Base-by-base conservation (phyloP, 1,140 invertebrate genomes). In the Trichoplusia ni region DNA sequence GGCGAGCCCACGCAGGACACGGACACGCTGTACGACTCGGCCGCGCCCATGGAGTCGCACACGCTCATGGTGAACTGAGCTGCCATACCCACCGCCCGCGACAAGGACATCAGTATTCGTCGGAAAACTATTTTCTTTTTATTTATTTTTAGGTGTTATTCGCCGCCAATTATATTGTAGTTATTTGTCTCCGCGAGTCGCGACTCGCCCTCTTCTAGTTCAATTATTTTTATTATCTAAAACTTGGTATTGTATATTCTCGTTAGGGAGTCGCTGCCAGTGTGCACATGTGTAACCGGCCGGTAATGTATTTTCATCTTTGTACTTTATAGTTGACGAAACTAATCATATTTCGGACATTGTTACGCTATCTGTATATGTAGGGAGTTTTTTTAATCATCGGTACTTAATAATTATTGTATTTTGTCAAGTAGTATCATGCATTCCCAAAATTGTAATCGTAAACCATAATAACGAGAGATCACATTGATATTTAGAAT, bases 1-100 rank as follows among this genome's bases (percentile, higher is more conserved):
- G 98, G 98, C 59, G 98, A 99, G 90, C 97, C 98, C n/a, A 99
- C 98, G 11, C 98, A 99, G 91, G 98, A 99, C 88, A 99, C 98
- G 40, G 98, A 99, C 91, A 99, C 98, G 38, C 92, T 99, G 38
- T 99, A 99, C 89, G 98, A 99, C 92, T 99, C 98, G 42, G 98
- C 98, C 58, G 96, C 97, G 58, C 97, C 98, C 37, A 98, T 98
- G 94, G 98, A 98, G 93, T 98, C 97, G 66, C 97, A 98, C 90
- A 98, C 97, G 68, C 93, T 97, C 66, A 97, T 97, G 96, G 96
- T 96, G 72, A 96, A 96, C 92, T 96, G 94, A 90, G 69, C 59
- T 18, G 62, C 38, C 54, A 18, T 64, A 25, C 46, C 56, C 49
- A 53, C 60, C 54, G 27, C 44, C 61, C 58, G 2, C 59, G 23